These are phyloP conservation scores for Tethya wilhelma DNA, from an alignment of 37 sponge, comb jelly and placozoan genomes.

Conservation along the genomic window DNA sequence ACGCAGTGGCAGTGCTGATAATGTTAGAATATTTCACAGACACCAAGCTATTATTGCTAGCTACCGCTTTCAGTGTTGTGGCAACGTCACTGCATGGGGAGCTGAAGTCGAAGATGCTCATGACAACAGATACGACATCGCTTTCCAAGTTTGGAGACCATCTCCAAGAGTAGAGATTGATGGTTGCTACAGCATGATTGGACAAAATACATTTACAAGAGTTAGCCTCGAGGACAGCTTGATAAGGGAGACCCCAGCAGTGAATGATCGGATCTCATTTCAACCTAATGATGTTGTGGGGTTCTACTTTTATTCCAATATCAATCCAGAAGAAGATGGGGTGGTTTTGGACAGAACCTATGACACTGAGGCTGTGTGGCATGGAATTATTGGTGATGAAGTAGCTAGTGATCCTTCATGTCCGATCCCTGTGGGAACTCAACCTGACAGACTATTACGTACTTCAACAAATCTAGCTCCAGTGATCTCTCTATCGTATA, in stretches of 20 bases:
- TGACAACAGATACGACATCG: background rate
- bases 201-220: slow-evolving; percentile 8
- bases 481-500: too few species aligned
- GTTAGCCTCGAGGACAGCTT: background rate
- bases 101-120: background rate
- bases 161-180: background rate
- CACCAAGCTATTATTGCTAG: slow-evolving; percentile 10
- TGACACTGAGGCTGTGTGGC: slow-evolving; percentile 2
- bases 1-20: too few species aligned
- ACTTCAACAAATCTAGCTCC: slow-evolving; percentile 5
- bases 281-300: slow-evolving; percentile 52
- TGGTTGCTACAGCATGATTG: slow-evolving; percentile 24
- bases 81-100: slow-evolving; percentile 7
- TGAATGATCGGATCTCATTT: slow-evolving; percentile 16
- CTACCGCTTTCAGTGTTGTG: slow-evolving; percentile 21
- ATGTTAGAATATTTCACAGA: background rate
- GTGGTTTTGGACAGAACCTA: background rate
- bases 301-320: background rate
- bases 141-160: slow-evolving; percentile 59
- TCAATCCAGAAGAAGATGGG: background rate
- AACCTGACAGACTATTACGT: background rate
- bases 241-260: background rate
- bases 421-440: slow-evolving; percentile 9
- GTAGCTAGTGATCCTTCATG: background rate
- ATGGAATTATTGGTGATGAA: background rate